Percentiles rank a stretch among this genome's conserved stretches.
These are phyloP conservation scores for Penaeus vannamei DNA, from an alignment of 1,140 invertebrate genomes.

Conservation along the genomic window DNA sequence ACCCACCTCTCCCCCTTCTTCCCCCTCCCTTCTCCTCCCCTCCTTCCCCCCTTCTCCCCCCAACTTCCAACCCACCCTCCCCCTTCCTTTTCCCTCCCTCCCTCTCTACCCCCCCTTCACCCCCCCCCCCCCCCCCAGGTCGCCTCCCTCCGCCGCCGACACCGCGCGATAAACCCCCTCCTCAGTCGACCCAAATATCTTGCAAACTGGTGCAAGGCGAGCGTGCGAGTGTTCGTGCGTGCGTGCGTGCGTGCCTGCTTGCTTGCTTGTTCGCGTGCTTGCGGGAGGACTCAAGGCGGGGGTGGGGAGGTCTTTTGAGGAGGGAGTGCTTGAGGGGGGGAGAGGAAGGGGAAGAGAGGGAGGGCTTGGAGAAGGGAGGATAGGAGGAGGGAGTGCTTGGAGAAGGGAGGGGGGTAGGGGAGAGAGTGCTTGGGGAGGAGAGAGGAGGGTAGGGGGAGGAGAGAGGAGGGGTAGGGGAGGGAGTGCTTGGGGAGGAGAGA, in stretches of 20 bases:
- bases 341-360: constrained; percentile 10
- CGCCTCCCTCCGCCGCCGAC: neutral
- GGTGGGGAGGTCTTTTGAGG: neutral
- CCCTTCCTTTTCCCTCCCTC: neutral
- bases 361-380: constrained; percentile 4
- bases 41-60: neutral
- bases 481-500: constrained; percentile 4
- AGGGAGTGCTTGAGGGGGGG: constrained; percentile 1
- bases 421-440: neutral
- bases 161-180: neutral
- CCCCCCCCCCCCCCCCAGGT: constrained; percentile 2
- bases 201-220: no score
- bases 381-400: neutral
- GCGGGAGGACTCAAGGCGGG: neutral
- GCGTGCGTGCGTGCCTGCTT: no score
- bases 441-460: neutral
- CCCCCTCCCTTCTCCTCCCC: neutral
- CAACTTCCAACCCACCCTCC: no score
- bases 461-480: neutral
- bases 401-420: neutral
- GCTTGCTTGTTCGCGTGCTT: neutral
- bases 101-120: neutral
- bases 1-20: neutral
- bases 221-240: no score
- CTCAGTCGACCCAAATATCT: no score